These are phyloP conservation scores for Nomada fabriciana DNA, from an alignment of 2,888 invertebrate species.

Conservation along the genomic window DNA sequence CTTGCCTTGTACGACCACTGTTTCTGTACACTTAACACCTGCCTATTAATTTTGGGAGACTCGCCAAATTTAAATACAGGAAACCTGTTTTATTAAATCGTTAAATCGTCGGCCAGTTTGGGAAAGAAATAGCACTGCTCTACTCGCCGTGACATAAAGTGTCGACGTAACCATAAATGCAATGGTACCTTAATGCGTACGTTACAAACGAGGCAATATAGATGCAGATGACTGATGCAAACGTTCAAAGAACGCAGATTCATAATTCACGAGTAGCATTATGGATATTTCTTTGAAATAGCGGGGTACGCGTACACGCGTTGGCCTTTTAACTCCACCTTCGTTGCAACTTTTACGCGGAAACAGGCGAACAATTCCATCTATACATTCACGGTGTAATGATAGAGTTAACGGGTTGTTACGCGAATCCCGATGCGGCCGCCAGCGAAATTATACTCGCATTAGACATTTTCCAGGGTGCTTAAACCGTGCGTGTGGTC, in stretches of 20 bases:
- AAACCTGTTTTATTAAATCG: background rate
- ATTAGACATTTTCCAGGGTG: slow-evolving; percentile 41
- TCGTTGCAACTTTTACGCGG: slow-evolving; percentile 35
- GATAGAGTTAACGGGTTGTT: slow-evolving; percentile 35
- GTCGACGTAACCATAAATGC: background rate
- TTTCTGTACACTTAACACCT: slow-evolving; percentile 6
- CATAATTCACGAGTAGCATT: slow-evolving; percentile 33
- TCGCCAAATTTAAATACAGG: background rate
- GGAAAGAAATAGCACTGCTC: background rate
- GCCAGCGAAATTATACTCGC: slow-evolving; percentile 51
- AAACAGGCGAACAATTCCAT: slow-evolving; percentile 43
- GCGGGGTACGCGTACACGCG: background rate
- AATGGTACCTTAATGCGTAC: background rate
- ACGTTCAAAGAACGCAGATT: slow-evolving; percentile 27
- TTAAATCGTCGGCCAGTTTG: background rate
- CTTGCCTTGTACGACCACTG: background rate
- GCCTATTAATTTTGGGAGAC: slow-evolving; percentile 16
- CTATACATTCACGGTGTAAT: slow-evolving; percentile 37
- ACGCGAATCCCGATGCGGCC: slow-evolving; percentile 26
- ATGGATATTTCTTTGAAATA: slow-evolving; percentile 28
- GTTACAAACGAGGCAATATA: slow-evolving; percentile 5
- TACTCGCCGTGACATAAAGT: too few relatives aligned
- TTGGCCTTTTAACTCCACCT: slow-evolving; percentile 29
- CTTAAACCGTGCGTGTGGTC: slow-evolving; percentile 38
- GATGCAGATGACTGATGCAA: background rate